Conservation (phyloP, 1,140 invertebrate species). For the Sycophaga agraensis region DNA sequence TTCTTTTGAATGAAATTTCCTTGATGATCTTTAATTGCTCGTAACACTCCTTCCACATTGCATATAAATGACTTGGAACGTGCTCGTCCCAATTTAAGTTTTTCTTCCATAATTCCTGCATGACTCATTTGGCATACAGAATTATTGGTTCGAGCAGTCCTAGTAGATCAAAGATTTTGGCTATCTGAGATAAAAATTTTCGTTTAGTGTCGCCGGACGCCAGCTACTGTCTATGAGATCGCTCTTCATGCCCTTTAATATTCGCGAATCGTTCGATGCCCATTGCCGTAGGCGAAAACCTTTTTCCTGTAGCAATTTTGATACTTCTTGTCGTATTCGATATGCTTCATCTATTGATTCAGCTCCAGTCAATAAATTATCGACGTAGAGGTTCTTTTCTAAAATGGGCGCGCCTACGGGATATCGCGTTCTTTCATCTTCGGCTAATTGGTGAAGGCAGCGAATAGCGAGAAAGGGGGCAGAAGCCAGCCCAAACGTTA, state of each 20-base stretch:
- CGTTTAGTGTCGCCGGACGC: not conserved
- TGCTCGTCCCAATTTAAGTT: slow-evolving; percentile 16
- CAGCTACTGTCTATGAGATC: not conserved
- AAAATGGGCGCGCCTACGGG: no score
- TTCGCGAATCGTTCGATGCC: slow-evolving; percentile 33
- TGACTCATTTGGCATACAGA: slow-evolving; percentile 3
- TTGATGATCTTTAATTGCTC: no score
- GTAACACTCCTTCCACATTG: not conserved
- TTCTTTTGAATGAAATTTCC: no score
- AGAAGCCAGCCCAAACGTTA: no score
- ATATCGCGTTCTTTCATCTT: slow-evolving; percentile 33
- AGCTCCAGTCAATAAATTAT: slow-evolving; percentile 45
- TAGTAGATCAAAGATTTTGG: slow-evolving; percentile 18
- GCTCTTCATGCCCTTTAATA: slow-evolving; percentile 18
- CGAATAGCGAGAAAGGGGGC: slow-evolving; percentile 25
- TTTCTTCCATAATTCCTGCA: slow-evolving; percentile 11
- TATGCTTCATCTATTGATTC: slow-evolving; percentile 38
- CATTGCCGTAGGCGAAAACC: slow-evolving; percentile 40
- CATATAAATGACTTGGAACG: not conserved
- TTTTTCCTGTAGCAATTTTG: slow-evolving; percentile 32
- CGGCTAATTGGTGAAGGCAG: not conserved
- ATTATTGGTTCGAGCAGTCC: slow-evolving; percentile 10
- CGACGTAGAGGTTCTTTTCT: no score
- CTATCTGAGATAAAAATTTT: slow-evolving; percentile 8
- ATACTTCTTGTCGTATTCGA: slow-evolving; percentile 28